These are phyloP conservation scores for Tenebrio molitor DNA, from an alignment of 1,140 invertebrate species.

Conservation along the genomic window DNA sequence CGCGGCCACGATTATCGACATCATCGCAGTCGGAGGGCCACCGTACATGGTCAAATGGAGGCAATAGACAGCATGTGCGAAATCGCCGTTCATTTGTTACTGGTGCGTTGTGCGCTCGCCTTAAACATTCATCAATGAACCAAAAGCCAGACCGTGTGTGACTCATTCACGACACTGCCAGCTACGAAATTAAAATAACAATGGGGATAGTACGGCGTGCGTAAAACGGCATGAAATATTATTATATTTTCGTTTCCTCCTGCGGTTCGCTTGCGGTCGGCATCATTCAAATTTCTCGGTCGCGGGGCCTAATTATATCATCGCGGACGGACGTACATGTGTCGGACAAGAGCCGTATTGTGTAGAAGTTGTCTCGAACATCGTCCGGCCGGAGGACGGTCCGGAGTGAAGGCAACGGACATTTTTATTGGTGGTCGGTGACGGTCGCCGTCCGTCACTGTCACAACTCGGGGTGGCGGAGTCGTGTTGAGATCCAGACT, in stretches of 20 bases:
- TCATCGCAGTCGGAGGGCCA: constrained; percentile 13
- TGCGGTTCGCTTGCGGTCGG: constrained; percentile 17
- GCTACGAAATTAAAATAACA: constrained; percentile 33
- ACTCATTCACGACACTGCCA: no score
- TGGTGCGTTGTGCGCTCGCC: not conserved
- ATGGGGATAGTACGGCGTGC: constrained; percentile 21
- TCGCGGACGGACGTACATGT: constrained; percentile 31
- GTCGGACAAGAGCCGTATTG: constrained; percentile 23
- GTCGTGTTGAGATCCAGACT: constrained; percentile 33
- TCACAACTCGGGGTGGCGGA: constrained; percentile 40
- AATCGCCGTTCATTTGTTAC: constrained; percentile 18
- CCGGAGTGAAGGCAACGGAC: constrained; percentile 32
- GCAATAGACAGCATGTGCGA: constrained; percentile 28
- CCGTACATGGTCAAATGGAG: constrained; percentile 22
- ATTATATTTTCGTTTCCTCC: constrained; percentile 13
- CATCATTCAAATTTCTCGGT: not conserved
- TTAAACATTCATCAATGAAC: constrained; percentile 28
- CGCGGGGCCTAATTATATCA: constrained; percentile 18
- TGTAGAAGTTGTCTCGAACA: constrained; percentile 19
- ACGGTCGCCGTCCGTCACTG: constrained; percentile 43
- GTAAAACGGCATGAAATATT: constrained; percentile 30
- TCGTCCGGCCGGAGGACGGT: constrained; percentile 5
- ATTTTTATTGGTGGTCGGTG: constrained; percentile 42
- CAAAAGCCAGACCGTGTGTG: constrained; percentile 27
- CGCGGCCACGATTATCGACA: constrained; percentile 22